Base-by-base conservation (phyloP, 92 coral and sea anemone species). In the Metridium senile region DNA sequence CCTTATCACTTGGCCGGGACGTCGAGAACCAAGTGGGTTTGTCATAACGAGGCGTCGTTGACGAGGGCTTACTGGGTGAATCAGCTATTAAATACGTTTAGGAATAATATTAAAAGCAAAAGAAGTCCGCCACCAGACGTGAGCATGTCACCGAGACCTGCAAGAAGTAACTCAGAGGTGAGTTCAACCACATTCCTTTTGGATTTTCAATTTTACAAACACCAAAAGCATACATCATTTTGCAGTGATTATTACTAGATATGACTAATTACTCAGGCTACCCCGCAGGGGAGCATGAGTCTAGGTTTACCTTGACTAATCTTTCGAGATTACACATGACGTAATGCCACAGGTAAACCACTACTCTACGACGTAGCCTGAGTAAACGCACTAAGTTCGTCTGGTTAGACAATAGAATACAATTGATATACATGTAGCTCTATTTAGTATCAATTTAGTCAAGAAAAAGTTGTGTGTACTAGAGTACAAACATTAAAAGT, bases 1-100 rank as follows among this genome's bases (percentile, higher is more conserved):
- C 99, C 99, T 0, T 93, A 92, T 58, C 99, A 96, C 75, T 79
- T 89, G 54, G 99, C 99, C 32, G 97, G 97, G 26, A 96, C 99
- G 0, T 92, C 99, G 0, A 87, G 99, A 35, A 74, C 88, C 21
- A 81, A 87, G 58, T 96, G 99, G 99, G 84, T 77, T 28, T 96
- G 89, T n/a, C 99, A 96, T 58, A 96, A 96, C 43, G 96, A 96
- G 79, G 99, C 97, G 25, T 87, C 97, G 2, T 81, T 96, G 9
- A 87, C 97, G 9, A 91, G 99, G 20, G 99, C 99, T 1, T 81
- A 89, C 78, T 96, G 99, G 99, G 99, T 96, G 32, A 89, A 74
- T 27, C 90, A 96, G 68, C 73, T 96, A 77, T 78, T 96, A 51
- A 87, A 83, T 68, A 72, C 96, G 0, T 96, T 89, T 66, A 87